These are phyloP conservation scores for Centropus bengalensis DNA, from an alignment of 2,113 vertebrate species.

Conservation along the genomic window DNA sequence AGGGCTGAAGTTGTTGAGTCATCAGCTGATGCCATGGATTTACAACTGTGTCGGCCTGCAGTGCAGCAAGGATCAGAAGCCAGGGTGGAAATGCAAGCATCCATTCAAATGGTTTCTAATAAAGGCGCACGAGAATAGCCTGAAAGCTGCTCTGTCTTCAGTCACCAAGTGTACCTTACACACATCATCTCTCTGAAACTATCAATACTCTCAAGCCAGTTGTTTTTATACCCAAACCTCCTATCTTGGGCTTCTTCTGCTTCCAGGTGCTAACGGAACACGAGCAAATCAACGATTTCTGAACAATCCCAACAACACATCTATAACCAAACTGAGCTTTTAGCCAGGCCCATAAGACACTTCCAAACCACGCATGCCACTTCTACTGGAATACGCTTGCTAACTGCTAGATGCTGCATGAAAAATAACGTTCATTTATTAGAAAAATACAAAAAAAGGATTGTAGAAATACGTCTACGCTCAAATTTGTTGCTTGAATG, in stretches of 20 bases:
- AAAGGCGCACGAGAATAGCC: not conserved
- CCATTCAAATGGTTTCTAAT: not conserved
- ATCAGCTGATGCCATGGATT: not conserved
- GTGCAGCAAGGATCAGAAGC: not conserved
- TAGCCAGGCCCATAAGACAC: not conserved
- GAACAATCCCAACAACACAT: not conserved
- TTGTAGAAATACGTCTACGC: not conserved
- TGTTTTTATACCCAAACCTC: not conserved
- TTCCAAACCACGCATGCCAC: not conserved
- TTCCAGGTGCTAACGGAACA: not conserved
- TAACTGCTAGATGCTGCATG: not conserved
- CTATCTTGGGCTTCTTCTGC: not conserved
- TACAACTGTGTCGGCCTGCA: not conserved
- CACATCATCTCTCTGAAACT: not conserved
- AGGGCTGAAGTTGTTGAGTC: not conserved
- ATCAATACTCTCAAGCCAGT: not conserved
- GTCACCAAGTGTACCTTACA: not conserved
- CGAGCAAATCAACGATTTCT: not conserved
- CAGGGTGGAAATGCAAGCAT: accelerated
- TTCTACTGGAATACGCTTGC: not conserved
- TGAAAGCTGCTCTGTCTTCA: not conserved
- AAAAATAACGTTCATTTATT: not conserved
- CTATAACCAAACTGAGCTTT: not conserved
- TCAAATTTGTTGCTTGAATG: not conserved
- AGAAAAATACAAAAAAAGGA: not conserved